These are phyloP conservation scores for Nerophis ophidion DNA, from an alignment of 2,113 vertebrate genomes.

Conservation along the genomic window DNA sequence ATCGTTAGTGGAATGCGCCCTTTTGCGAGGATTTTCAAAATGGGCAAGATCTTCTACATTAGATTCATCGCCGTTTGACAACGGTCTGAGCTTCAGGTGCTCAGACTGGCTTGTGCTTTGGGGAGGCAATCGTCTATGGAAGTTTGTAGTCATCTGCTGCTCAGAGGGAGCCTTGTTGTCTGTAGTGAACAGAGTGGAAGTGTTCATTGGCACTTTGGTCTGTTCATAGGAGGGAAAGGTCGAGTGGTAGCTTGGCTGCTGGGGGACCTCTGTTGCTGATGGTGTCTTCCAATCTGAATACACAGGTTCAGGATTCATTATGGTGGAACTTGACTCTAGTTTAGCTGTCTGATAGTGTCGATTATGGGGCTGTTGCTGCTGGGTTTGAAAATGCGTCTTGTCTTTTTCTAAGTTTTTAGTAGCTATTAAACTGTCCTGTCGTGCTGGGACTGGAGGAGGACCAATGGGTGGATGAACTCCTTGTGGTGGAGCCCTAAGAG, in stretches of 20 bases:
- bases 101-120: constrained; percentile 57
- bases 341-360: constrained; percentile 24
- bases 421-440: constrained; percentile 56
- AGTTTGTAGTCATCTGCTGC: constrained; percentile 44
- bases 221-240: constrained; percentile 35
- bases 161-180: constrained; percentile 43
- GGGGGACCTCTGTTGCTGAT: constrained; percentile 25
- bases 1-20: constrained; percentile 50
- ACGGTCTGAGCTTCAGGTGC: constrained; percentile 43
- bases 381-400: constrained; percentile 17
- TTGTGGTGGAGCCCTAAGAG: constrained; percentile 7
- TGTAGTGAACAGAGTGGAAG: constrained; percentile 34
- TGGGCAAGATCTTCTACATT: constrained; percentile 24
- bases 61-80: constrained; percentile 12
- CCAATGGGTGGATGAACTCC: constrained; percentile 20
- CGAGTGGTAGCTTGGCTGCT: constrained; percentile 31
- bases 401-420: constrained; percentile 61
- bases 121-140: constrained; percentile 53
- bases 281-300: constrained; percentile 33
- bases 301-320: constrained; percentile 33
- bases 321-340: not conserved
- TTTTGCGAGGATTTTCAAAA: constrained; percentile 47
- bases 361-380: constrained; percentile 32
- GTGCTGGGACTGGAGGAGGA: constrained; percentile 59
- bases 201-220: constrained; percentile 23